Base-by-base conservation (phyloP, 2,888 invertebrate species). In the Portevinia maculata region DNA sequence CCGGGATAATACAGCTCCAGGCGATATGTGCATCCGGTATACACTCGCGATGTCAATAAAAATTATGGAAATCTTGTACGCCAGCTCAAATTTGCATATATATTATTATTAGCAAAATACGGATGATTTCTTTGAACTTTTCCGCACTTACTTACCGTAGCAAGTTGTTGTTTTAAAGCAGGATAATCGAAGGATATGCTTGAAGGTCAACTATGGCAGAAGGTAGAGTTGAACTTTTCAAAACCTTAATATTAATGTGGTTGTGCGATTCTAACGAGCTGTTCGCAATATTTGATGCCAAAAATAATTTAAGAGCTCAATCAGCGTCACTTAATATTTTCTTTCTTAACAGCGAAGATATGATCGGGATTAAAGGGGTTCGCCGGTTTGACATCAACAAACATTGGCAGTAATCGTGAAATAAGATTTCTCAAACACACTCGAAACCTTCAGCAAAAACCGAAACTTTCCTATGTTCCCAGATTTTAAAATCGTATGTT, bases 61-160 rank as follows among this genome's bases (percentile, higher is more conserved):
- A 74, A 79, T 74, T 79, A 79, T 79, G 79, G 79, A 79, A 79
- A 79, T 79, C 28, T 6, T 46, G 62, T 50, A 24, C 62, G 53
- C 79, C 69, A 32, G 69, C n/a, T 64, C 44, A 50, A 62, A 79
- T 79, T 79, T 74, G 74, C 79, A 79, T 79, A 62, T 79, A 79
- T 62, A 79, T 79, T 79, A 74, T 79, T 79, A 74, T 79, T 79
- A 79, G 74, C 74, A 57, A 74, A 69, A 69, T 50, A 69, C 62
- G 17, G 69, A 79, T 69, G 74, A 69, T 74, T 74, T 79, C 69
- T 74, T 79, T 79, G 79, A 79, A 79, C 50, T 52, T 79, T 73
- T 53, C 24, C 37, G 17, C 15, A 24, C 13, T 21, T 6, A 17
- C 9, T 17, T 41, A 11, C 9, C 6, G 4, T 57, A 5, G 11